Base-by-base conservation (phyloP, 2,797 vertebrate genomes). In the Enteromius fasciolatus region DNA sequence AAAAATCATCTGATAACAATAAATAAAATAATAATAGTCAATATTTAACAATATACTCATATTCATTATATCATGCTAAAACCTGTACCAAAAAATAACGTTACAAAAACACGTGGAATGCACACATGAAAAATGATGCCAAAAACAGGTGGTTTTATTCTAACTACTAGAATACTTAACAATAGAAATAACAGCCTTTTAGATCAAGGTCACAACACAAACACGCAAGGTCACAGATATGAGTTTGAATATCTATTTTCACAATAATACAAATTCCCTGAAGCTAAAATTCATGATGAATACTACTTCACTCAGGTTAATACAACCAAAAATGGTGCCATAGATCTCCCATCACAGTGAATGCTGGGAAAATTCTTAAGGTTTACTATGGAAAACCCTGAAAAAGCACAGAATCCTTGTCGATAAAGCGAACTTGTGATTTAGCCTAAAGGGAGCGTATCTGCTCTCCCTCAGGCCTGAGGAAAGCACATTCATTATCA, bases 401-500 rank as follows among this genome's bases (percentile, higher is more conserved):
- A 76, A 81, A 78, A 74, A 0, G 14, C 59, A 63, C 59, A 6
- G 14, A 63, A 81, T 66, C 54, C 31, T 50, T 33, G 82, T 82
- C 68, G 59, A 81, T 76, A 81, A 85, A 69, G 44, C 25, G 20
- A 81, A 77, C 83, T 61, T 52, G 69, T 76, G 81, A 87, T 85
- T 83, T 82, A 82, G 76, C 76, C 52, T 69, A 72, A 84, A 66
- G 63, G 67, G 33, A 25, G 12, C 2, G 57, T 80, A 85, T 86
- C 81, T 82, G 25, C 59, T 70, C 31, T 57, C 78, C 18, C 66
- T 69, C 61, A 81, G 59, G 57, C 77, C 74, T 44, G 36, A 73
- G 28, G 66, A 36, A 78, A 76, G 59, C 76, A 75, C 81, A 83
- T 85, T 83, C 82, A 78, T 87, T 86, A 83, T 83, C 78, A 50